A percentile compares a stretch with the other conserved stretches of the same genome.
Conservation (phyloP, 2,797 vertebrate genomes). For the Rhinophrynus dorsalis region DNA sequence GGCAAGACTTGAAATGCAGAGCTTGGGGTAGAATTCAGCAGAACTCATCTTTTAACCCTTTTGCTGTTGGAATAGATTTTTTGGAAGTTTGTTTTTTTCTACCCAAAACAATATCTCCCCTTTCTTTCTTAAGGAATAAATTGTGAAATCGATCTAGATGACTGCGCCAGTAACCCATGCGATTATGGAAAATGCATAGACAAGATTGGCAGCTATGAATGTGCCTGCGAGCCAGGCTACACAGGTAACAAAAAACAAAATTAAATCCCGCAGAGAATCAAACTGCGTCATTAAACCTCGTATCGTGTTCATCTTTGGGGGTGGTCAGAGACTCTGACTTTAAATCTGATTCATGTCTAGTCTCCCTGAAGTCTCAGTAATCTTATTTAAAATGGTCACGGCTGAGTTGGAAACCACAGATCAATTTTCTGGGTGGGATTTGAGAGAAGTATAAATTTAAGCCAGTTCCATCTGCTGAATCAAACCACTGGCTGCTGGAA, state of each 20-base stretch:
- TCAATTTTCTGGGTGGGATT: not conserved
- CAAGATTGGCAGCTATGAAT: slow-evolving; percentile 92
- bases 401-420: not conserved
- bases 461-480: not conserved
- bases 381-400: not conserved
- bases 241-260: slow-evolving; percentile 76
- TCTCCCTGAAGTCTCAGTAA: not conserved
- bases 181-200: slow-evolving; percentile 92
- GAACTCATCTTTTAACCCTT: no score
- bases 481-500: not conserved
- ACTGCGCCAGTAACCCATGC: slow-evolving; percentile 89
- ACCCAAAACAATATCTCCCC: no score
- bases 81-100: no score
- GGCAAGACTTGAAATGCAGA: no score
- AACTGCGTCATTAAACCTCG: not conserved
- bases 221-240: slow-evolving; percentile 87
- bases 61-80: no score
- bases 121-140: slow-evolving; percentile 76
- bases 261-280: no score
- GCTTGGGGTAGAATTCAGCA: no score
- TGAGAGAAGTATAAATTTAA: not conserved
- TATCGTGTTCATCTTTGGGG: not conserved
- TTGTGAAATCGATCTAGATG: slow-evolving; percentile 92
- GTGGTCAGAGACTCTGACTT: not conserved
- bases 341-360: not conserved